phyloP scores from a whole-genome alignment of 2,888 invertebrate genomes.

The Holacanthella duospinosa region DNA sequence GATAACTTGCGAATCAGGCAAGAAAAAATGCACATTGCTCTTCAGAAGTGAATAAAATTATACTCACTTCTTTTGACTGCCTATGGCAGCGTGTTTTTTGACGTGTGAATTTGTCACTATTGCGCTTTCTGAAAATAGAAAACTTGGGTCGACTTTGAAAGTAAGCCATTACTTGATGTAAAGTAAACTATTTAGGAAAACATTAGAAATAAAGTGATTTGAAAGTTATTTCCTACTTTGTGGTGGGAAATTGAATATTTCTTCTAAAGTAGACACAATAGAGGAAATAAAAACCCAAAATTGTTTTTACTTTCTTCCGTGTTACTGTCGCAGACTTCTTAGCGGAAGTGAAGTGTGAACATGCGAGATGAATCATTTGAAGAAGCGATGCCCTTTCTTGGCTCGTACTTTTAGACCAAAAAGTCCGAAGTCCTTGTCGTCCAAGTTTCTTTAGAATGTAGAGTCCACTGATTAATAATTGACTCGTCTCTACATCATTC shows the following conservation, averaged over 20 bases:
- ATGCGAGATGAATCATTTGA: slow-evolving; percentile 36
- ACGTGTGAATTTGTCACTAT: not conserved
- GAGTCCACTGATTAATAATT: slow-evolving; percentile 33
- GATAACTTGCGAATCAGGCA: too few species aligned
- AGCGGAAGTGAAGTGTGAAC: slow-evolving; percentile 35
- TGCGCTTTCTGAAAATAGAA: not conserved
- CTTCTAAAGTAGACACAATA: too few species aligned
- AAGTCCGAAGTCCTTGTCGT: slow-evolving; percentile 27
- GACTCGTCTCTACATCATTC: slow-evolving; percentile 36
- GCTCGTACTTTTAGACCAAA: slow-evolving; percentile 32
- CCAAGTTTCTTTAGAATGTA: slow-evolving; percentile 35
- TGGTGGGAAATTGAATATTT: too few species aligned
- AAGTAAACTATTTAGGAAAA: too few species aligned
- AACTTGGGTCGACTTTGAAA: too few species aligned
- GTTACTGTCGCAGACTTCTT: slow-evolving; percentile 37
- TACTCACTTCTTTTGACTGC: too few species aligned
- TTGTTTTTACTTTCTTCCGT: slow-evolving; percentile 37
- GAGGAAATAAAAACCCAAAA: not conserved
- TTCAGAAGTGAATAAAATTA: too few species aligned
- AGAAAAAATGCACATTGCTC: too few species aligned
- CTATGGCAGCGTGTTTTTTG: too few species aligned
- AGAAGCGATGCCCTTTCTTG: slow-evolving; percentile 34
- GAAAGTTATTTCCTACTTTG: too few species aligned
- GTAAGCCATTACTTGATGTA: too few species aligned
- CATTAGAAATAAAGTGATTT: too few species aligned